Evolutionary conservation across 2,797 vertebrate species (phyloP).

Genomic region (Pitangus sulphuratus): DNA sequence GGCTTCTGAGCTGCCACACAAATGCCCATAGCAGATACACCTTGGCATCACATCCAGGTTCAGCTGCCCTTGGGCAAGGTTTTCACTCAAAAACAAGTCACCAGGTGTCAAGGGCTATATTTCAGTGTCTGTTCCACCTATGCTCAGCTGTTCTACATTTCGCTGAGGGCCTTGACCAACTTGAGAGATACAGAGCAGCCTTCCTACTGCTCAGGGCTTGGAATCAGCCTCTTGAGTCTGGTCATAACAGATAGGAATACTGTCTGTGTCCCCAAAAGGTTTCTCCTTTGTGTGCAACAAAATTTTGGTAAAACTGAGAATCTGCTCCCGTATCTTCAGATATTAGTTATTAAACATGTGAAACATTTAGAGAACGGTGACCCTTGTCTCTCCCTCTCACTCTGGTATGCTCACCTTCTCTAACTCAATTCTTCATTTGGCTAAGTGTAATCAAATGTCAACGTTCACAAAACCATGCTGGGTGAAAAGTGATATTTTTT

Average conservation of each 20-base stretch:
- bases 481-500: slow-evolving; percentile 2
- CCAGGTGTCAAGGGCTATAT: background rate
- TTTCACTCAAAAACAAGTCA: background rate
- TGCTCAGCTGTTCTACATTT: background rate
- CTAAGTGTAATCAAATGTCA: slow-evolving; percentile 36
- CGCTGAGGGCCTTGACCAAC: background rate
- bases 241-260: background rate
- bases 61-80: background rate
- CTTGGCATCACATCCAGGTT: background rate
- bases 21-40: background rate
- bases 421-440: background rate
- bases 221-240: background rate
- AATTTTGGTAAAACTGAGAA: background rate
- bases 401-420: background rate
- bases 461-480: slow-evolving; percentile 12
- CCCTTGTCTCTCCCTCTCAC: background rate
- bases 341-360: background rate
- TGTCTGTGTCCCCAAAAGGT: background rate
- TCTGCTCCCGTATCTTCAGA: background rate
- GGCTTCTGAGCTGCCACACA: background rate
- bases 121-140: background rate
- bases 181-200: background rate
- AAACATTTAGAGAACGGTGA: background rate
- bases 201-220: background rate
- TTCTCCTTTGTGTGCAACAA: background rate